A percentile compares a stretch with the other conserved stretches of the same genome.
phyloP scores from a whole-genome alignment of 2,113 vertebrate species.

The Tangachromis dhanisi region DNA sequence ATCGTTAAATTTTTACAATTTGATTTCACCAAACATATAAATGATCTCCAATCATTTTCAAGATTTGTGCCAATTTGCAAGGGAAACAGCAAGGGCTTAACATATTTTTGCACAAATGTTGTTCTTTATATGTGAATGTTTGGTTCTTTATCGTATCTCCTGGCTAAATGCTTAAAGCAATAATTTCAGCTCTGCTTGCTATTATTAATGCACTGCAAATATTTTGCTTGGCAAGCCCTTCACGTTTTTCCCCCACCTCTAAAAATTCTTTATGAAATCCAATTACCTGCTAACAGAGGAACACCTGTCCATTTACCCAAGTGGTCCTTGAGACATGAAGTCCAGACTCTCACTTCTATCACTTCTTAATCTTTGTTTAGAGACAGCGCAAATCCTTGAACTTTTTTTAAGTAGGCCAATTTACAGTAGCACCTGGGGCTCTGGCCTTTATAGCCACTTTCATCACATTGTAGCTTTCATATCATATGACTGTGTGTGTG shows the following conservation, averaged over 20 bases:
- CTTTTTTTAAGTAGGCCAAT: not conserved
- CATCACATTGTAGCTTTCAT: slow-evolving; percentile 9
- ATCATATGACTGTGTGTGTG: not conserved
- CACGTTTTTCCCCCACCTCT: not conserved
- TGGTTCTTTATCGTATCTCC: not conserved
- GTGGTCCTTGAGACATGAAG: not conserved
- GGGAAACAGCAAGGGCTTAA: not conserved
- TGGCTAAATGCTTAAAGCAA: not conserved
- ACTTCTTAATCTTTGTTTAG: not conserved
- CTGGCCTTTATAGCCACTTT: slow-evolving; percentile 22
- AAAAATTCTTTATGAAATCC: not conserved
- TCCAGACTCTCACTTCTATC: not conserved
- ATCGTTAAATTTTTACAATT: not conserved
- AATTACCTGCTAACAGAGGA: not conserved
- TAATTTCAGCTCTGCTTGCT: not conserved
- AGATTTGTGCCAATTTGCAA: not conserved
- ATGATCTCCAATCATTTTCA: not conserved
- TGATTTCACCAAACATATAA: not conserved
- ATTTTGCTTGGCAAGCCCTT: not conserved
- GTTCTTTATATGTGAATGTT: not conserved
- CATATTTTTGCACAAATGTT: not conserved
- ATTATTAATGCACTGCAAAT: not conserved
- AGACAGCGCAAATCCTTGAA: slow-evolving; percentile 7
- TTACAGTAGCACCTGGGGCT: slow-evolving; percentile 6
- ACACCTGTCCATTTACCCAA: not conserved